Conservation (phyloP, 2,888 invertebrate species). For the Anoncus sp. region DNA sequence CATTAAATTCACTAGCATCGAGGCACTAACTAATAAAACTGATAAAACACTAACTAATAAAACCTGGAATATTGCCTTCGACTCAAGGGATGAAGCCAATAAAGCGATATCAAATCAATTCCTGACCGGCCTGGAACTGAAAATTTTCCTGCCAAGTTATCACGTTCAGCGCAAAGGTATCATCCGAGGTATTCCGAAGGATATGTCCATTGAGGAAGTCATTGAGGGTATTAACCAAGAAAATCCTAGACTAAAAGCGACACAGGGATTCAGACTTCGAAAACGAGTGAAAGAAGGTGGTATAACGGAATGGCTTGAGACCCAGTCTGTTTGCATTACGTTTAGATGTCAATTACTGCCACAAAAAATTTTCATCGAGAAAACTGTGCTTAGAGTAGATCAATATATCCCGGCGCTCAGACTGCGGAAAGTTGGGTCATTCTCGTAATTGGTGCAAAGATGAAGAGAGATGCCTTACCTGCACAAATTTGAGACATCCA, state of each 20-base stretch:
- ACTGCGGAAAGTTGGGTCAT: slow-evolving; percentile 15
- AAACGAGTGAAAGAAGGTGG: slow-evolving; percentile 4
- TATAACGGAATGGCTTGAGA: not conserved
- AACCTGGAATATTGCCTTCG: slow-evolving; percentile 1
- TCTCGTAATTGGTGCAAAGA: slow-evolving; percentile 31
- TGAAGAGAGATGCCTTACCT: slow-evolving; percentile 3
- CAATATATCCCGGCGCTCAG: slow-evolving; percentile 11
- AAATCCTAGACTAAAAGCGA: slow-evolving; percentile 7
- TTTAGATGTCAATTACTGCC: slow-evolving; percentile 6
- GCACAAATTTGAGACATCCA: not conserved
- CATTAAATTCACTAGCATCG: not conserved
- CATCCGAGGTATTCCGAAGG: not conserved
- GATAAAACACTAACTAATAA: not conserved
- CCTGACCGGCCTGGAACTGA: not conserved
- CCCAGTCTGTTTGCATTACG: slow-evolving; percentile 12
- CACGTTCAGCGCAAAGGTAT: not conserved
- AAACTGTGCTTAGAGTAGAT: slow-evolving; percentile 1
- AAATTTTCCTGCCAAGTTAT: not conserved
- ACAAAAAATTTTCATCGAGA: slow-evolving; percentile 6
- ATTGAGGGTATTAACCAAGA: slow-evolving; percentile 7
- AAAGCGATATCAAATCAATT: slow-evolving; percentile 4
- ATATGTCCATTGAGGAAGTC: not conserved
- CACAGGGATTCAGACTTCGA: not conserved
- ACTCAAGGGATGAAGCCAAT: not conserved
- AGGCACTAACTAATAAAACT: no score